Percentiles rank a stretch among this genome's conserved stretches.
Evolutionary conservation across 1,140 invertebrate species (phyloP).

Genomic region (Oryzaephilus surinamensis): DNA sequence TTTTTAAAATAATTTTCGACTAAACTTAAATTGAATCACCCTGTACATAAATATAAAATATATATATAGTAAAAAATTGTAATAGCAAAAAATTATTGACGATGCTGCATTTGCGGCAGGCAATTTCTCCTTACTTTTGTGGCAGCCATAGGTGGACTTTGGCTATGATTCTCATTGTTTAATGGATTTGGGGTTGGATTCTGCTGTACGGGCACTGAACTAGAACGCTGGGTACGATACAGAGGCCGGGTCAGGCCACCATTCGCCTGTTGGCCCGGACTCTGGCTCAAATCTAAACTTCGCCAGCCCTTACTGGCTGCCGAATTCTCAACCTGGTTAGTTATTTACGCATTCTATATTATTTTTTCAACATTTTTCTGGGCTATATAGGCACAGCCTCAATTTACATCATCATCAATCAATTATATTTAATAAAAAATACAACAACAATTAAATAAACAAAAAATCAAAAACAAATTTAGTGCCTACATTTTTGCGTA

Average conservation of each 20-base stretch:
- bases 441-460: background rate
- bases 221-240: constrained; percentile 49
- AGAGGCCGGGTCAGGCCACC: constrained; percentile 37
- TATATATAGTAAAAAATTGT: too few relatives aligned
- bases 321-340: constrained; percentile 28
- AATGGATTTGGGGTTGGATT: constrained; percentile 23
- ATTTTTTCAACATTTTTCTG: too few relatives aligned
- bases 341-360: constrained; percentile 9
- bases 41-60: too few relatives aligned
- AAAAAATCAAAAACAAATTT: background rate
- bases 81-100: constrained; percentile 11
- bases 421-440: too few relatives aligned
- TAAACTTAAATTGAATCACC: too few relatives aligned
- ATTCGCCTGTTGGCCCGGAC: constrained; percentile 36
- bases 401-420: too few relatives aligned
- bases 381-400: too few relatives aligned
- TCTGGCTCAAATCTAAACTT: constrained; percentile 47
- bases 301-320: constrained; percentile 43
- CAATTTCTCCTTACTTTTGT: constrained; percentile 30
- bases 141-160: constrained; percentile 15
- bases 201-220: constrained; percentile 50
- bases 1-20: too few relatives aligned
- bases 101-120: constrained; percentile 12
- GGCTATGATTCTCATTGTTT: constrained; percentile 22
- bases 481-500: too few relatives aligned